Evolutionary conservation across 2,888 invertebrate species (phyloP).

Genomic region (Cantharis flavilabris): DNA sequence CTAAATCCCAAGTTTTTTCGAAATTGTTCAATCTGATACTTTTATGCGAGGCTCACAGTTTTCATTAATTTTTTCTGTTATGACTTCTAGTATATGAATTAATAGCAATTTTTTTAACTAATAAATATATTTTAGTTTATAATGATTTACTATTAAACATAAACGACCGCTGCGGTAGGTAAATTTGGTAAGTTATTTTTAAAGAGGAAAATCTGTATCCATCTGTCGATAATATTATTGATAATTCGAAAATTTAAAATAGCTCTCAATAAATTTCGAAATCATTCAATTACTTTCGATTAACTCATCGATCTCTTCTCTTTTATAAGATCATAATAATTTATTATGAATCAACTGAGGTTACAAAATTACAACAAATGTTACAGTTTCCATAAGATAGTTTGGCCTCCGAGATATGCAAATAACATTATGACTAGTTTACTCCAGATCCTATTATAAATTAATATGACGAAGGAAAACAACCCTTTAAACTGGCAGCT

Average conservation of each 20-base stretch:
- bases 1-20: neutral
- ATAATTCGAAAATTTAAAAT: neutral
- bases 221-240: neutral
- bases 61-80: neutral
- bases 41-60: neutral
- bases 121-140: neutral
- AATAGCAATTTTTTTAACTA: neutral
- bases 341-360: neutral
- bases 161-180: neutral
- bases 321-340: neutral
- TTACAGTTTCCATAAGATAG: neutral
- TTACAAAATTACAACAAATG: neutral
- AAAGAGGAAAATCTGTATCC: neutral
- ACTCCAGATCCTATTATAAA: too few species aligned
- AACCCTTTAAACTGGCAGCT: too few species aligned
- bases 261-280: neutral
- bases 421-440: too few species aligned
- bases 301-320: neutral
- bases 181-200: neutral
- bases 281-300: neutral
- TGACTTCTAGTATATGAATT: neutral
- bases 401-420: too few species aligned
- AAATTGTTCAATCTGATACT: neutral
- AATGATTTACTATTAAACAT: too few species aligned
- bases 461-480: too few species aligned